A percentile compares a stretch with the other conserved stretches of the same genome.
Conservation (phyloP, 2,113 vertebrate species). For the Nanger granti region DNA sequence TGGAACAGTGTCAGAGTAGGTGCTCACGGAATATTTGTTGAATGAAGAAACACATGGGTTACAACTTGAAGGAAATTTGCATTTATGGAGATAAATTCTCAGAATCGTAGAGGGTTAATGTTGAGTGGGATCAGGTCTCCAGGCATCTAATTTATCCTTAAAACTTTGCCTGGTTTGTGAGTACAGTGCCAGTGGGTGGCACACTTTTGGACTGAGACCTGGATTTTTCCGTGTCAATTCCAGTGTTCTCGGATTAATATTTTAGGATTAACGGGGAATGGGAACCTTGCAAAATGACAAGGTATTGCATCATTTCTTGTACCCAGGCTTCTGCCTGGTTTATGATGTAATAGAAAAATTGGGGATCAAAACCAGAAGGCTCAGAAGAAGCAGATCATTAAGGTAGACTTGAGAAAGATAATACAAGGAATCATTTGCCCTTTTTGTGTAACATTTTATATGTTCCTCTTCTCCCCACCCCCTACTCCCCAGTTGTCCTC, state of each 20-base stretch:
- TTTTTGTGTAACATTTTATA: background rate
- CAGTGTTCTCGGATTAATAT: background rate
- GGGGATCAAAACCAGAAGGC: background rate
- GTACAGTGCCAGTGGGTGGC: background rate
- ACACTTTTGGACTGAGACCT: background rate
- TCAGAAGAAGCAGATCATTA: background rate
- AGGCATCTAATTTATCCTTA: background rate
- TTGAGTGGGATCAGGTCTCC: background rate
- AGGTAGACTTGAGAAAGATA: background rate
- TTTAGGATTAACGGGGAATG: constrained; percentile 24
- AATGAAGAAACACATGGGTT: background rate
- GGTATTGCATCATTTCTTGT: background rate
- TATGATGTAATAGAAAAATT: background rate
- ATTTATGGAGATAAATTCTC: background rate
- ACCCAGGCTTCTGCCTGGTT: background rate
- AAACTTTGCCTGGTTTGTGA: background rate
- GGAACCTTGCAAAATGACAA: constrained; percentile 14
- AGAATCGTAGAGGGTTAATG: background rate
- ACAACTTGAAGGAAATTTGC: background rate
- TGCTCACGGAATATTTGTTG: background rate
- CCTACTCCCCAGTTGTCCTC: background rate
- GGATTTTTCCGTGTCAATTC: background rate
- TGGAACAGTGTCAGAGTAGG: background rate
- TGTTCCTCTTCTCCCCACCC: background rate
- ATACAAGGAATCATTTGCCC: background rate